These are phyloP conservation scores for Halictus rubicundus DNA, from an alignment of 1,140 invertebrate species.

Conservation along the genomic window DNA sequence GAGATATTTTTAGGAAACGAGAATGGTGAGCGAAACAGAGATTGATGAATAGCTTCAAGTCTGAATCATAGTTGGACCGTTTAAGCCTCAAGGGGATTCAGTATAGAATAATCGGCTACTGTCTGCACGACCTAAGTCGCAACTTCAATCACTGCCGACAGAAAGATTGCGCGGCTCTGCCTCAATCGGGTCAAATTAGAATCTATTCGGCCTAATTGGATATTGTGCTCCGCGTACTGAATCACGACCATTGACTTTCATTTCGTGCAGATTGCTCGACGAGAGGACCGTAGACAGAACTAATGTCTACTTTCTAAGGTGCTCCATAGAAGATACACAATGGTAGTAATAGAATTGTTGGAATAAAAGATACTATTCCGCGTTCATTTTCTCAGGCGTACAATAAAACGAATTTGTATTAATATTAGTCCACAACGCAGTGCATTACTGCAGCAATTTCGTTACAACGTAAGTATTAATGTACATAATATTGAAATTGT, in stretches of 20 bases:
- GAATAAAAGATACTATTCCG: neutral
- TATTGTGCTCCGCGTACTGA: conserved; percentile 69
- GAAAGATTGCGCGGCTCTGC: conserved; percentile 61
- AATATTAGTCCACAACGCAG: neutral
- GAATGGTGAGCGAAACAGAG: neutral
- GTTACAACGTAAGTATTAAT: no score
- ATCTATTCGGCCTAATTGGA: conserved; percentile 76
- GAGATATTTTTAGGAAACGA: neutral
- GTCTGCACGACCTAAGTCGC: conserved; percentile 38
- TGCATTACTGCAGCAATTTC: no score
- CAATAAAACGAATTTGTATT: neutral
- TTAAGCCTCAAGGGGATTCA: conserved; percentile 25
- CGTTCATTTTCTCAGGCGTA: neutral
- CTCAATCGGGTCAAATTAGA: conserved; percentile 75
- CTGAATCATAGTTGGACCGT: conserved; percentile 6
- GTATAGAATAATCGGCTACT: conserved; percentile 72
- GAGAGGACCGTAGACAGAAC: neutral
- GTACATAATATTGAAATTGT: no score
- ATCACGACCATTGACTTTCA: conserved; percentile 56
- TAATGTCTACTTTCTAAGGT: neutral
- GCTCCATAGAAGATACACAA: neutral
- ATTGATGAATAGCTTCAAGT: neutral
- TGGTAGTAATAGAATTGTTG: neutral
- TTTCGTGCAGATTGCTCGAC: neutral
- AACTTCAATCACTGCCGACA: conserved; percentile 63